Evolutionary conservation across 2,888 invertebrate species (phyloP).

Genomic region (Oligia latruncula): DNA sequence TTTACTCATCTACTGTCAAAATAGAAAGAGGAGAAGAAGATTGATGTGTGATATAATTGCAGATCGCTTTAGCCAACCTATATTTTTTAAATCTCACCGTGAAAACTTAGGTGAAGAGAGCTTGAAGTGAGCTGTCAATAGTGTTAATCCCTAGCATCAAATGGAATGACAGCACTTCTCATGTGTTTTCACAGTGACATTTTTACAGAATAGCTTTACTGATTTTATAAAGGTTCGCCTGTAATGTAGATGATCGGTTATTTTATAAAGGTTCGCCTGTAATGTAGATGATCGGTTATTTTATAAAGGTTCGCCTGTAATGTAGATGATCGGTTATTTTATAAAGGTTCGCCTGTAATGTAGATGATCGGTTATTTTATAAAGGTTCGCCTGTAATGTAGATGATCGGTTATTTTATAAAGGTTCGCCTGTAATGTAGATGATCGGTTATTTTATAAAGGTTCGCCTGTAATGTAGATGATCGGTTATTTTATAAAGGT

Average conservation of each 20-base stretch:
- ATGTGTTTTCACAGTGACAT: no score
- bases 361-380: neutral
- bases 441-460: neutral
- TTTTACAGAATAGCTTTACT: no score
- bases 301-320: neutral
- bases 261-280: neutral
- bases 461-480: neutral
- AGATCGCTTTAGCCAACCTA: neutral
- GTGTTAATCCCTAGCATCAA: no score
- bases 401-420: neutral
- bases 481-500: neutral
- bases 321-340: neutral
- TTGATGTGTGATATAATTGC: neutral
- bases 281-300: neutral
- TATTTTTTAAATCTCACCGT: no score
- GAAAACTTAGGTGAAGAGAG: no score
- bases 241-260: neutral
- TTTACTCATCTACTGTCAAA: constrained; percentile 8
- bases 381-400: neutral
- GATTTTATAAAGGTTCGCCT: neutral
- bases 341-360: neutral
- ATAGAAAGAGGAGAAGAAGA: constrained; percentile 10
- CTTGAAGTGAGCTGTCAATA: no score
- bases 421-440: neutral
- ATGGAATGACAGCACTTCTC: no score